phyloP scores from a whole-genome alignment of 2,888 invertebrate genomes.

The Orgyia antiqua region DNA sequence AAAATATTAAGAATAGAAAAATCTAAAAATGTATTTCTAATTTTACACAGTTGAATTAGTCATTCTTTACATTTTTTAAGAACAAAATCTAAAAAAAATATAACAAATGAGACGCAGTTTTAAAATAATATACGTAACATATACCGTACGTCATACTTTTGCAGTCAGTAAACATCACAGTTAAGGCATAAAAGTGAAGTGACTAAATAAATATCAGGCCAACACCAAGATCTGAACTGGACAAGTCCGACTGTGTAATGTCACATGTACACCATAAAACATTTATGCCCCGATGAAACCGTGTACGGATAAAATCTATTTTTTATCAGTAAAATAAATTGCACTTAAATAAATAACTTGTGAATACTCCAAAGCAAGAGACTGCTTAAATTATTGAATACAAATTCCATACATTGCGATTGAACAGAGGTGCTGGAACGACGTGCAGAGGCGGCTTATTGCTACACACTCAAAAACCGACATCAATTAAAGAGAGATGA shows the following conservation, averaged over 20 bases:
- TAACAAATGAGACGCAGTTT: too few species aligned
- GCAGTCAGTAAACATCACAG: too few species aligned
- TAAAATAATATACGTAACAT: too few species aligned
- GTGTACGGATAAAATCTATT: slow-evolving; percentile 34
- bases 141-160: too few species aligned
- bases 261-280: slow-evolving; percentile 30
- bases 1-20: too few species aligned
- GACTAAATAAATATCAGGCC: slow-evolving; percentile 15
- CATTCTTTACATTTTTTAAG: too few species aligned
- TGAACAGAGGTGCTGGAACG: slow-evolving; percentile 52
- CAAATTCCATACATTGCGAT: slow-evolving; percentile 65
- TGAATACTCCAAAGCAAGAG: slow-evolving; percentile 36
- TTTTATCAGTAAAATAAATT: slow-evolving; percentile 42
- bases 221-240: slow-evolving; percentile 19
- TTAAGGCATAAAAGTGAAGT: too few species aligned
- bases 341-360: slow-evolving; percentile 41
- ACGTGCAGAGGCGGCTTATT: slow-evolving; percentile 55
- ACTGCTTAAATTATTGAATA: slow-evolving; percentile 63
- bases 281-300: slow-evolving; percentile 27
- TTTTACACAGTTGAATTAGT: too few species aligned
- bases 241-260: slow-evolving; percentile 26
- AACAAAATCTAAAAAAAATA: too few species aligned
- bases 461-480: slow-evolving; percentile 63
- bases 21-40: too few species aligned
- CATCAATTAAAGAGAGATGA: slow-evolving; percentile 67